Evolutionary conservation across 2,113 vertebrate genomes (phyloP).

Genomic region (Microtus richardsoni): DNA sequence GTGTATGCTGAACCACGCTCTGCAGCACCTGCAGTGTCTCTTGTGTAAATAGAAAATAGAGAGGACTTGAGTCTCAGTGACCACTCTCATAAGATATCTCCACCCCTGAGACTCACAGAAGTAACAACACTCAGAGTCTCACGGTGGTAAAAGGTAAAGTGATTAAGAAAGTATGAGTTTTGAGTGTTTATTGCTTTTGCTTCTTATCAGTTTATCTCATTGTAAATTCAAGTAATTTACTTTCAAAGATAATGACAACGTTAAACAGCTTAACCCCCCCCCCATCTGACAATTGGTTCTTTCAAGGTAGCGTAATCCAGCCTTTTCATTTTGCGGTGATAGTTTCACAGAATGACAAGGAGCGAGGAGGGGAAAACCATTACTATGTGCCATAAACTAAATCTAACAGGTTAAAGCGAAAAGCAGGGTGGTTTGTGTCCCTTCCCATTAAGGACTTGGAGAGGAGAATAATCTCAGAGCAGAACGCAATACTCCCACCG

Average conservation of each 20-base stretch:
- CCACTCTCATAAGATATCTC: too few species aligned
- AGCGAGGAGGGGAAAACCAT: not conserved
- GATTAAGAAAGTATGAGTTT: not conserved
- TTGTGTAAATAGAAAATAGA: not conserved
- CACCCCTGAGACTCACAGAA: not conserved
- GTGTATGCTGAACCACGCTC: not conserved
- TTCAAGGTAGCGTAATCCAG: not conserved
- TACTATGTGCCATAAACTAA: fast-evolving
- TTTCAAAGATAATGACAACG: not conserved
- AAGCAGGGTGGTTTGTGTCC: not conserved
- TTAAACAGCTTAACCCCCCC: not conserved
- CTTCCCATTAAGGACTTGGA: not conserved
- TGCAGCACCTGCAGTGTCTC: not conserved
- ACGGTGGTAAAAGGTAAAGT: not conserved
- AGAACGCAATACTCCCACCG: too few species aligned
- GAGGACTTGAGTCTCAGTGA: not conserved
- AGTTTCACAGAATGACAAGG: not conserved
- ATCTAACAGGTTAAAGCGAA: not conserved
- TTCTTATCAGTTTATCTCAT: not conserved
- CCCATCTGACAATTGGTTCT: not conserved
- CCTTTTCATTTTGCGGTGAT: too few species aligned
- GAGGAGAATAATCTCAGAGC: not conserved
- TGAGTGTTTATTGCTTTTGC: not conserved
- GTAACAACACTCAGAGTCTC: too few species aligned
- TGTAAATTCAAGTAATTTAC: not conserved